Evolutionary conservation across 2,797 vertebrate genomes (phyloP), one percentile per base, ranked within the genome.

Genomic region (Molothrus ater): DNA sequence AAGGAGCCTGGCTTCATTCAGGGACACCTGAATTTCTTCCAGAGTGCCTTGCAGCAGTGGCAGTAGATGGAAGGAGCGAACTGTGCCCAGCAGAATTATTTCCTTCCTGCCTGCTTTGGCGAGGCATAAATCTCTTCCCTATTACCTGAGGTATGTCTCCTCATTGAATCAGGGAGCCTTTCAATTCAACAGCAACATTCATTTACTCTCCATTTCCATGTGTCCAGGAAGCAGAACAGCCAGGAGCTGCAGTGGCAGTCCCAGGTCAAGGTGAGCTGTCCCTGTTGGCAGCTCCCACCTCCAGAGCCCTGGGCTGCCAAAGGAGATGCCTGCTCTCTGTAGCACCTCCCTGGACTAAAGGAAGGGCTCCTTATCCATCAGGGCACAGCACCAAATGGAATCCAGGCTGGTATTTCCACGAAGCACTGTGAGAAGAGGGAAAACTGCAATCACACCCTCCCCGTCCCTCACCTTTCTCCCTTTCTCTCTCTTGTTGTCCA

Each of bases 91-190:
- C 56, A 89, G 75, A 76, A 54, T 68, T 48, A 89, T 80, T 87
- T 94, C 60, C 53, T 85, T 80, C 68, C 65, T 80, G n/a, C 32
- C 54, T n/a, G 53, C 69, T 93, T 76, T 80, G 68, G 51, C 24
- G 70, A 85, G 54, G 66, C 61, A 43, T 80, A 88, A 92, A 78
- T 74, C 40, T 91, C 50, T 66, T 48, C 73, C 59, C 42, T 22
- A 1, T 89, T 85, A 64, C 50, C 21, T 60, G 34, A 25, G 63
- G 32, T 32, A 40, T 25, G 7, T 76, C 57, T 85, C 60, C 66
- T 90, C 65, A 64, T 16, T 7, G 4, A 71, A 60, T 68, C 53
- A 73, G 40, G 78, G 48, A 78, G 50, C 53, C 60, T 32, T 81
- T 74, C 40, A 26, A 8, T 74, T 43, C 91, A 73, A 22, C 64